Evolutionary conservation across 2,113 vertebrate genomes (phyloP).

Genomic region (Cyanocitta stelleri): DNA sequence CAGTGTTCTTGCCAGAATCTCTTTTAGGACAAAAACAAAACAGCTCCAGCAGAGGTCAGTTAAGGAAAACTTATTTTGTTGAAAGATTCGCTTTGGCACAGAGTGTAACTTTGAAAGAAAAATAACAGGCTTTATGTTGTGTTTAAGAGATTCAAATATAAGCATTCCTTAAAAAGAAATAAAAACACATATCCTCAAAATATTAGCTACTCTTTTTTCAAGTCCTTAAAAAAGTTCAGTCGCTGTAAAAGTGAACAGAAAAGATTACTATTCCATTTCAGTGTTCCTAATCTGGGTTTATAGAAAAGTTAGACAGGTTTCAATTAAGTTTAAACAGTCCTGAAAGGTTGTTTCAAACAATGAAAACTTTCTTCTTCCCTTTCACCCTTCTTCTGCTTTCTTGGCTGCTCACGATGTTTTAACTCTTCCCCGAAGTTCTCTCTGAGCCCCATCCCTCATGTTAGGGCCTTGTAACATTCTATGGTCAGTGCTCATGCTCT

Average conservation of each 20-base stretch:
- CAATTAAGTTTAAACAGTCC: background rate
- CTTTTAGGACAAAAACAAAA: background rate
- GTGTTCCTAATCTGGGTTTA: background rate
- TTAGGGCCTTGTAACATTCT: background rate
- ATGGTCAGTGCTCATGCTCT: background rate
- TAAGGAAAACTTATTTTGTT: conserved; percentile 1
- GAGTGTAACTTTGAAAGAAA: background rate
- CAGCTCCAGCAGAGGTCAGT: background rate
- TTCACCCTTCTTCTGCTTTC: background rate
- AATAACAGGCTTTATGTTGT: background rate
- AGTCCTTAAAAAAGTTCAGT: background rate
- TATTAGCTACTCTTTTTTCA: background rate
- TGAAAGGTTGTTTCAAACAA: background rate
- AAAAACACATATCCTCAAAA: background rate
- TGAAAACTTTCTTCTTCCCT: background rate
- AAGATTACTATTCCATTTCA: background rate
- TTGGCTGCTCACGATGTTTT: background rate
- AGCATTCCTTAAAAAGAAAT: background rate
- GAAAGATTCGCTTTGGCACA: background rate
- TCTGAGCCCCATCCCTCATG: background rate
- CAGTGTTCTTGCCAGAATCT: background rate
- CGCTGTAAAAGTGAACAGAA: background rate
- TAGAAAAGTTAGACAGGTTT: background rate
- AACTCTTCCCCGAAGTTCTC: background rate
- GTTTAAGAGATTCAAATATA: background rate